Percentiles rank a stretch among this genome's conserved stretches.
phyloP scores from a whole-genome alignment of 2,888 invertebrate species.

The Drosophila gaucha region DNA sequence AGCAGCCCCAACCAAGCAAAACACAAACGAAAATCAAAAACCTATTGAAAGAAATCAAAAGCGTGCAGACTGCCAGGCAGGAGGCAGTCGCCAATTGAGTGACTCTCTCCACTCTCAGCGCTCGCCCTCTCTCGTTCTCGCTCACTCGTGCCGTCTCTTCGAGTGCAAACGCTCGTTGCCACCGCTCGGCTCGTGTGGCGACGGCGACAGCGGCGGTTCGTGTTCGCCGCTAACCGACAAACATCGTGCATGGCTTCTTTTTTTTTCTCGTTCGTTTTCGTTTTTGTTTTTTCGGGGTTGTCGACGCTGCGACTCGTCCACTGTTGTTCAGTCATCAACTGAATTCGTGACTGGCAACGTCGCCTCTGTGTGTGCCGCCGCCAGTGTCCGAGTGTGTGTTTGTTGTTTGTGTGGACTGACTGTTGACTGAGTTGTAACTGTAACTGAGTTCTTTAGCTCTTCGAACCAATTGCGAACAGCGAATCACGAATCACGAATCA shows the following conservation, averaged over 20 bases:
- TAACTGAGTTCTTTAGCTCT: conserved; percentile 36
- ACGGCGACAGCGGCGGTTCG: conserved; percentile 20
- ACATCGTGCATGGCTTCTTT: conserved; percentile 18
- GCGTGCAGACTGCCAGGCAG: conserved; percentile 40
- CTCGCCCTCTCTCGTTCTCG: conserved; percentile 19
- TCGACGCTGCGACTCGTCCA: conserved; percentile 84
- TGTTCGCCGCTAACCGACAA: conserved; percentile 26
- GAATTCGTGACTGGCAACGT: conserved; percentile 85
- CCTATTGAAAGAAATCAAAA: conserved; percentile 76
- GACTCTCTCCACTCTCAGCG: conserved; percentile 37
- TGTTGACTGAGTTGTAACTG: conserved; percentile 40
- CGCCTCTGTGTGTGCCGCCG: conserved; percentile 78
- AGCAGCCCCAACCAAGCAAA: conserved; percentile 62
- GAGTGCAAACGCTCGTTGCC: conserved; percentile 37
- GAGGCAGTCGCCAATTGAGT: conserved; percentile 59
- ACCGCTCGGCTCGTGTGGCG: conserved; percentile 22
- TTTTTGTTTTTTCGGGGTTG: conserved; percentile 76
- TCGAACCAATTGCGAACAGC: conserved; percentile 21
- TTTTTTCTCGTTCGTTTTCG: conserved; percentile 12
- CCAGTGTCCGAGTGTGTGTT: conserved; percentile 49
- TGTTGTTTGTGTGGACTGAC: conserved; percentile 43
- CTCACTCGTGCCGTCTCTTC: conserved; percentile 19
- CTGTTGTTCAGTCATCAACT: conserved; percentile 85
- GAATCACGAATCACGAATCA: conserved; percentile 24
- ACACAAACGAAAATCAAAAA: conserved; percentile 66